phyloP scores from a whole-genome alignment of 2,888 invertebrate genomes.

The Pammene fasciana region DNA sequence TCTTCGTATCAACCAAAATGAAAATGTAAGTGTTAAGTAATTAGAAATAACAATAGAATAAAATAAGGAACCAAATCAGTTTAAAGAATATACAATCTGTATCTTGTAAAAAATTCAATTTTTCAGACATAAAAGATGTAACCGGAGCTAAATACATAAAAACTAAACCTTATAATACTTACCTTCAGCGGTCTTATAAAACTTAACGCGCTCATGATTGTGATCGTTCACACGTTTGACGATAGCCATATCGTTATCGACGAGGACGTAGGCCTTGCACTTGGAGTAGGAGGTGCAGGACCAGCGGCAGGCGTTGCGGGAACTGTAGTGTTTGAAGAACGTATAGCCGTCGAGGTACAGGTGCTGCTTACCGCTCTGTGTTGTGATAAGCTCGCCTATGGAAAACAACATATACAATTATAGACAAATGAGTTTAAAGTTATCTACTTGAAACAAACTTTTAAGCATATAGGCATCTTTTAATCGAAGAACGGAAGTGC shows the following conservation, averaged over 20 bases:
- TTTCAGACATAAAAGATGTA: too few relatives aligned
- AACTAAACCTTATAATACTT: slow-evolving; percentile 23
- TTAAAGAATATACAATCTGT: too few relatives aligned
- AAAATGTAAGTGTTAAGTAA: too few relatives aligned
- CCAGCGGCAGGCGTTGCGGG: slow-evolving; percentile 43
- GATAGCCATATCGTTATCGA: slow-evolving; percentile 45
- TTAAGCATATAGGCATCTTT: too few relatives aligned
- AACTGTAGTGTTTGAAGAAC: slow-evolving; percentile 48
- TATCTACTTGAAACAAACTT: too few relatives aligned
- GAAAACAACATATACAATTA: background rate
- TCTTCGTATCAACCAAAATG: too few relatives aligned
- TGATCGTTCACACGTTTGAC: slow-evolving; percentile 41
- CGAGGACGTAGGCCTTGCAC: slow-evolving; percentile 49
- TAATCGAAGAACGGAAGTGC: too few relatives aligned
- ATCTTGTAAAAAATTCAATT: too few relatives aligned
- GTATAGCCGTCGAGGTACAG: slow-evolving; percentile 50
- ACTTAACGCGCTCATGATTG: slow-evolving; percentile 44
- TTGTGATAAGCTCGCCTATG: slow-evolving; percentile 50
- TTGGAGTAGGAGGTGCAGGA: slow-evolving; percentile 44
- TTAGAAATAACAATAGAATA: too few relatives aligned
- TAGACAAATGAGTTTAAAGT: too few relatives aligned
- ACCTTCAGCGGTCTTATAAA: slow-evolving; percentile 35
- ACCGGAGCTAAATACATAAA: background rate
- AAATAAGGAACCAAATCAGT: too few relatives aligned
- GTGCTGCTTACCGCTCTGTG: slow-evolving; percentile 45